Conservation (phyloP, 2,888 invertebrate genomes). For the Melanchra persicariae region DNA sequence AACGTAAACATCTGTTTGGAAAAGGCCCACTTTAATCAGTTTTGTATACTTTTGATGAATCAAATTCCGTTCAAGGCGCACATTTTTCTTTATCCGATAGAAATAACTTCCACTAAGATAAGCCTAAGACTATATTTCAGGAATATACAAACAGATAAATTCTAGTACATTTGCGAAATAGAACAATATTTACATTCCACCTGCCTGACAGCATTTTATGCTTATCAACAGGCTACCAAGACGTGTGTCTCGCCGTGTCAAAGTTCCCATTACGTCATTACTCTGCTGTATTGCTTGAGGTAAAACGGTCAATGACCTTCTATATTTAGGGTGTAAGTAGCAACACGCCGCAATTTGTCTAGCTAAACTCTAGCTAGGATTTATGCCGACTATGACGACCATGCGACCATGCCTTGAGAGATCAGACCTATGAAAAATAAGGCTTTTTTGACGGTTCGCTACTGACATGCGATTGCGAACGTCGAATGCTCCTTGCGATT, state of each 20-base stretch:
- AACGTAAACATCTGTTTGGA: no score
- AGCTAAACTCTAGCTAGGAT: neutral
- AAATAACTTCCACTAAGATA: no score
- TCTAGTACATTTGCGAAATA: conserved; percentile 2
- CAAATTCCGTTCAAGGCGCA: neutral
- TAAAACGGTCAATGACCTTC: conserved; percentile 43
- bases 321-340: conserved; percentile 1
- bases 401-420: no score
- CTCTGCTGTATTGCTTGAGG: neutral
- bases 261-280: conserved; percentile 50
- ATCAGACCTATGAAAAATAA: no score
- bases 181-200: conserved; percentile 6
- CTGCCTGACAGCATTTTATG: neutral
- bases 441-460: no score
- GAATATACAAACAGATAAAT: neutral
- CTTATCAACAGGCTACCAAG: conserved; percentile 14
- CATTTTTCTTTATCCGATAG: neutral
- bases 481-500: no score
- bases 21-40: no score
- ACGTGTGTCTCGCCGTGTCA: conserved; percentile 42
- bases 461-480: no score
- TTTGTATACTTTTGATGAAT: no score
- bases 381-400: neutral
- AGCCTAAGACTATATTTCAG: neutral
- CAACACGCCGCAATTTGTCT: neutral